Evolutionary conservation across 2,113 vertebrate genomes (phyloP).

Genomic region (Brachypteracias leptosomus): DNA sequence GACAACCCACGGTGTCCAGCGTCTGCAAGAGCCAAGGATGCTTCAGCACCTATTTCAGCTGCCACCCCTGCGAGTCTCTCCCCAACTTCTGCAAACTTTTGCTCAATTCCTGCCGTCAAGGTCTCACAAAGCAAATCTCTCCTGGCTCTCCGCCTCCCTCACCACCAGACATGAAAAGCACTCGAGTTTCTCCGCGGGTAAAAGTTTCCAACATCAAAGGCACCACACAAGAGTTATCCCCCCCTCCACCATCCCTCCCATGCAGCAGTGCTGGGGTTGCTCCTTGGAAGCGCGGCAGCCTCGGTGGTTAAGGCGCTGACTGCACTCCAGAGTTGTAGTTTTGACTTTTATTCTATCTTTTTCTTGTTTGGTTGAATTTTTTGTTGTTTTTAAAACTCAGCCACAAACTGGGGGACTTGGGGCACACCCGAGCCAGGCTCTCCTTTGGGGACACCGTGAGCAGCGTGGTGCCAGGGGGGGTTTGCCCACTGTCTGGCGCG

Average conservation of each 20-base stretch:
- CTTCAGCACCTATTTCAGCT: constrained; percentile 11
- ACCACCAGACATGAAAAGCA: constrained; percentile 42
- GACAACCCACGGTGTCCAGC: accelerated
- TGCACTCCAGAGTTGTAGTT: not conserved
- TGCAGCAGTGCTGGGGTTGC: not conserved
- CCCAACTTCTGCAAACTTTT: not conserved
- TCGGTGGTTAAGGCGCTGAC: not conserved
- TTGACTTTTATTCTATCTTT: not conserved
- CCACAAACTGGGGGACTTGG: not conserved
- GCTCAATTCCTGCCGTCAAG: not conserved
- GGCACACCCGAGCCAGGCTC: not conserved
- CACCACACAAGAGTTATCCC: not conserved
- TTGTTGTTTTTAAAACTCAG: not conserved
- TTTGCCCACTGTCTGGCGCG: not conserved
- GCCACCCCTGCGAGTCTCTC: not conserved
- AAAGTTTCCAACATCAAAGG: constrained; percentile 57
- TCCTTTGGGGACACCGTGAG: not conserved
- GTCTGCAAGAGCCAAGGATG: not conserved
- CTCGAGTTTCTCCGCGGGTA: constrained; percentile 8
- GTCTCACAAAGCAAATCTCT: not conserved
- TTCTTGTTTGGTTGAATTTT: not conserved
- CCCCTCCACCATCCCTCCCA: not conserved
- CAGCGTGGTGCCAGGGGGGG: not conserved
- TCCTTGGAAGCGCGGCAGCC: not conserved
- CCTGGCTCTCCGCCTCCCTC: constrained; percentile 23